Evolutionary conservation across 2,888 invertebrate genomes (phyloP).

Genomic region (Calameuta filiformis): DNA sequence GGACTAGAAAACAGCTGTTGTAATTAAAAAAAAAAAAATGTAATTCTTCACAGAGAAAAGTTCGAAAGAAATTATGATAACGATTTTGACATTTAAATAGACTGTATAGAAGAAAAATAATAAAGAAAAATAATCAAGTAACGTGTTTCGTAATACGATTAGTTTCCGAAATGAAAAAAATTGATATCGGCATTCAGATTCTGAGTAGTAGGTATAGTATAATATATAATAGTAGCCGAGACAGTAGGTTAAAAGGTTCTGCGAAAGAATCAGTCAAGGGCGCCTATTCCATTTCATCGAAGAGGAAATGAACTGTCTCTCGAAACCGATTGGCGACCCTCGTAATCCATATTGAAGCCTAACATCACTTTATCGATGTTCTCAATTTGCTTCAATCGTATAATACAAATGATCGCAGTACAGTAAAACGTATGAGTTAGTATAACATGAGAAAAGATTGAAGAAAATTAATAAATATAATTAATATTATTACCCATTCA

Average conservation of each 20-base stretch:
- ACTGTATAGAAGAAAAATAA: no score
- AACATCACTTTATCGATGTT: neutral
- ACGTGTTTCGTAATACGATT: neutral
- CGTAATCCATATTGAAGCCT: neutral
- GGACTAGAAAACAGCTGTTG: neutral
- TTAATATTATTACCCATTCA: neutral
- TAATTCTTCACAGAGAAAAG: neutral
- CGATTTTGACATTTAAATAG: no score
- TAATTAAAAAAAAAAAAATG: no score
- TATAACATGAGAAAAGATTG: neutral
- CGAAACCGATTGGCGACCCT: neutral
- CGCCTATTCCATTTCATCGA: neutral
- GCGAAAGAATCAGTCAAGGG: neutral
- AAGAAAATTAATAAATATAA: neutral
- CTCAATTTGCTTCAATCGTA: neutral
- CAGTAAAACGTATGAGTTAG: neutral
- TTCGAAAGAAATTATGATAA: neutral
- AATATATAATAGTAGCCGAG: no score
- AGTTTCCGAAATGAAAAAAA: neutral
- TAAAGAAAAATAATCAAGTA: neutral
- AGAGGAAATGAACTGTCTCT: neutral
- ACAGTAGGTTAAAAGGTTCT: neutral
- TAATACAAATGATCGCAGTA: neutral
- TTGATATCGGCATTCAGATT: neutral
- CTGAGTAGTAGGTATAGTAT: no score